Percentiles rank a stretch among this genome's conserved stretches.
These are phyloP conservation scores for Trypoxylus dichotomus DNA, from an alignment of 1,140 invertebrate genomes.

Conservation along the genomic window DNA sequence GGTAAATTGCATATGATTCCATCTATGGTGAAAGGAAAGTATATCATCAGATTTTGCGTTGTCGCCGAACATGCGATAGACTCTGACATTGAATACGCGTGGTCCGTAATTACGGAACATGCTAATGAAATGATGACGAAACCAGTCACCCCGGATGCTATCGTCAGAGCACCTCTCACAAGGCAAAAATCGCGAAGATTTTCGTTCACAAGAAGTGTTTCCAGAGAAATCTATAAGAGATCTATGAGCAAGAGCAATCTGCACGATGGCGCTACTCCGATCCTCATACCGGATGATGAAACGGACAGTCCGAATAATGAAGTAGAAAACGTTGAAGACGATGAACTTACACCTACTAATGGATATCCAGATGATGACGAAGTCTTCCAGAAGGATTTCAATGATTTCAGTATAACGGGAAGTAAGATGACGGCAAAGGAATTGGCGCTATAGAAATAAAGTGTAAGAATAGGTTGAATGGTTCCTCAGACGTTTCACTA, in stretches of 20 bases:
- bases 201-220: constrained; percentile 69
- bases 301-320: constrained; percentile 25
- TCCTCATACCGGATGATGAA: constrained; percentile 52
- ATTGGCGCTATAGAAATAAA: not conserved
- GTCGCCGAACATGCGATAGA: constrained; percentile 77
- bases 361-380: constrained; percentile 16
- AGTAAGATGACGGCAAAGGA: not conserved
- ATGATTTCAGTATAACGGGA: constrained; percentile 30
- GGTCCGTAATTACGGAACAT: constrained; percentile 70
- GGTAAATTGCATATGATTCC: constrained; percentile 91
- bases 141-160: constrained; percentile 46
- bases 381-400: constrained; percentile 29
- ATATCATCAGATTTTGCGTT: constrained; percentile 83
- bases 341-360: not conserved
- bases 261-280: constrained; percentile 68
- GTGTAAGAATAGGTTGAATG: not conserved
- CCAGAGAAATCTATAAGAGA: constrained; percentile 63
- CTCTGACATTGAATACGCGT: constrained; percentile 76
- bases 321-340: not conserved
- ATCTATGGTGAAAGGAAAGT: constrained; percentile 75
- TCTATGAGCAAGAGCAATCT: constrained; percentile 63
- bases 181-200: constrained; percentile 63
- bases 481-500: not conserved
- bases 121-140: constrained; percentile 65
- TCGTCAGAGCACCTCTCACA: constrained; percentile 57